These are phyloP conservation scores for Adelosebastes latens DNA, from an alignment of 2,797 vertebrate species.

Conservation along the genomic window DNA sequence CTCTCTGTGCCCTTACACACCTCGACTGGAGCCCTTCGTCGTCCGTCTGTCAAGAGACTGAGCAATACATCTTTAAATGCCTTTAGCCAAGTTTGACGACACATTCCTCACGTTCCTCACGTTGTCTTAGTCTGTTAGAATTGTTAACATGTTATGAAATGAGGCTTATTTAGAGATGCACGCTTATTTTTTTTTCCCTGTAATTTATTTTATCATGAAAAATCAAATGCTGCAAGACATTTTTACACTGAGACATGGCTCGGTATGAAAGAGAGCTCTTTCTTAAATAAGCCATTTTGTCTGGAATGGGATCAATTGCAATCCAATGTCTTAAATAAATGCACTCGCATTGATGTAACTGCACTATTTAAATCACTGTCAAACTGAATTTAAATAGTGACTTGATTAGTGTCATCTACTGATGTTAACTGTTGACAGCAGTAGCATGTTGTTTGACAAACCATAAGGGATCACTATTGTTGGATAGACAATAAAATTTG, in stretches of 20 bases:
- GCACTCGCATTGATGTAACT: slow-evolving; percentile 21
- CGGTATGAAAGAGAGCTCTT: not conserved
- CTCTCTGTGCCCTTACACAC: slow-evolving; percentile 6
- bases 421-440: slow-evolving; percentile 18
- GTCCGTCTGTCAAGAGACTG: not conserved
- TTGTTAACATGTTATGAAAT: slow-evolving; percentile 32
- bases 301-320: slow-evolving; percentile 39
- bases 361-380: slow-evolving; percentile 49
- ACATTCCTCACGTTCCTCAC: slow-evolving; percentile 44
- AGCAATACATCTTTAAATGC: slow-evolving; percentile 17
- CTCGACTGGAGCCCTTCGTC: not conserved
- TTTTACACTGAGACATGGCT: slow-evolving; percentile 19
- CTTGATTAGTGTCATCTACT: slow-evolving; percentile 26
- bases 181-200: slow-evolving; percentile 38
- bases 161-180: slow-evolving; percentile 40
- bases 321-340: slow-evolving; percentile 41
- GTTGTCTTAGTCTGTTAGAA: slow-evolving; percentile 33
- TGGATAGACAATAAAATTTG: slow-evolving; percentile 69
- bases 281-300: slow-evolving; percentile 5
- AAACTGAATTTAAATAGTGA: slow-evolving; percentile 51
- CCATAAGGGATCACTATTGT: slow-evolving; percentile 73
- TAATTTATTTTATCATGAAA: slow-evolving; percentile 79
- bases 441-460: slow-evolving; percentile 48
- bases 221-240: slow-evolving; percentile 57
- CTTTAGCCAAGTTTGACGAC: slow-evolving; percentile 28